Conservation (phyloP, 2,113 vertebrate genomes). For the Coturnix japonica region DNA sequence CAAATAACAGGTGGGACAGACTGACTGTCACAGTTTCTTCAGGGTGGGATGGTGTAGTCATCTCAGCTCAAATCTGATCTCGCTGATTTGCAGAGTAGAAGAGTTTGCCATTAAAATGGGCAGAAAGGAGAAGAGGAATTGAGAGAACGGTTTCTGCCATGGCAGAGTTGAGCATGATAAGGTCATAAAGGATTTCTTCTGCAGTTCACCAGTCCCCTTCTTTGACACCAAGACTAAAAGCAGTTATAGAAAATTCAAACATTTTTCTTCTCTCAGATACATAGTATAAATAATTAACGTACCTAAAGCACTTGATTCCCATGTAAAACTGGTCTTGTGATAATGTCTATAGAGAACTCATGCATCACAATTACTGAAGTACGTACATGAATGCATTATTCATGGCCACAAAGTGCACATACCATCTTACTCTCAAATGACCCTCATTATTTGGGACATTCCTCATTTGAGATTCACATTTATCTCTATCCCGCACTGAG, state of each 20-base stretch:
- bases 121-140: neutral
- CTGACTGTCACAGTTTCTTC: conserved; percentile 1
- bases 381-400: conserved; percentile 58
- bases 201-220: neutral
- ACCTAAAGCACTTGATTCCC: conserved; percentile 25
- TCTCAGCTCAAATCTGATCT: neutral
- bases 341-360: conserved; percentile 44
- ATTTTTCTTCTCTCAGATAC: conserved; percentile 22
- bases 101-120: neutral
- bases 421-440: conserved; percentile 41
- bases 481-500: conserved; percentile 46
- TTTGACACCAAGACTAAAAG: conserved; percentile 1
- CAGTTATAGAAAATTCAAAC: conserved; percentile 15
- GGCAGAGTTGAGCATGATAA: neutral
- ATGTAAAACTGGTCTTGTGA: conserved; percentile 1
- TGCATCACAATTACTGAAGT: conserved; percentile 41
- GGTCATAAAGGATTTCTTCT: neutral
- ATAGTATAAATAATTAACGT: conserved; percentile 57
- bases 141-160: neutral
- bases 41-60: neutral
- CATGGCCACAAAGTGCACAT: conserved; percentile 49
- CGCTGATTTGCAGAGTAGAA: neutral
- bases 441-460: conserved; percentile 46
- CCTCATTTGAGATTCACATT: conserved; percentile 61
- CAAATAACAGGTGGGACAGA: neutral